Base-by-base conservation (phyloP, 2,113 vertebrate species). In the Archilochus colubris region DNA sequence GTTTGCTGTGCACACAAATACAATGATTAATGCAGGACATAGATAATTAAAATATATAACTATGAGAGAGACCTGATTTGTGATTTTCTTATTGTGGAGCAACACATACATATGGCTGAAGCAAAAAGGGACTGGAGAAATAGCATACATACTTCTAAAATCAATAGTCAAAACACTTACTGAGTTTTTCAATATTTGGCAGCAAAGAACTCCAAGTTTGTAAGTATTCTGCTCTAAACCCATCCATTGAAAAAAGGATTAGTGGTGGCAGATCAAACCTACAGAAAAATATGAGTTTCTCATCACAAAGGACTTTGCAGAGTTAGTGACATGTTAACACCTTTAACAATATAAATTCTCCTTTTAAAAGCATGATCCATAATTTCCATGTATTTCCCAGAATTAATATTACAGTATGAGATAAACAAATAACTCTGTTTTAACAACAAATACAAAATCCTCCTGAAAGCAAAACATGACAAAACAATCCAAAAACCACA, bases 211-310 rank as follows among this genome's bases (percentile, higher is more conserved):
- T 51, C 97, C 98, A 98, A 3, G 98, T 98, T 66, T 98, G 91
- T 84, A 99, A 97, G 91, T 99, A 99, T 40, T 97, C 97, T 8
- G 99, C 98, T 96, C 98, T 97, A 95, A 99, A 99, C 20, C 99
- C 99, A 92, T 99, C 99, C 98, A 99, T 95, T 83, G 99, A 99
- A 88, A 99, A 98, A 86, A 99, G 96, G 88, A 99, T 98, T 78
- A 99, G 96, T 18, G 99, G 99, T n/a, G 99, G 93, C 43, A 66
- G 95, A 84, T 98, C 97, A 97, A 99, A 99, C 46, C 99, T 99
- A 91, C 33, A 96, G 95, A 43, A 63, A 76, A 90, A 94, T 36
- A 78, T 0, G 20, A 81, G 33, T 80, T 70, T 62, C 33, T 68
- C 12, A 61, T 51, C 2, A 3, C 27, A 70, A 89, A 84, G 22